These are phyloP conservation scores for Sinohyriopsis cumingii DNA, from an alignment of 2,888 invertebrate species.

Conservation along the genomic window DNA sequence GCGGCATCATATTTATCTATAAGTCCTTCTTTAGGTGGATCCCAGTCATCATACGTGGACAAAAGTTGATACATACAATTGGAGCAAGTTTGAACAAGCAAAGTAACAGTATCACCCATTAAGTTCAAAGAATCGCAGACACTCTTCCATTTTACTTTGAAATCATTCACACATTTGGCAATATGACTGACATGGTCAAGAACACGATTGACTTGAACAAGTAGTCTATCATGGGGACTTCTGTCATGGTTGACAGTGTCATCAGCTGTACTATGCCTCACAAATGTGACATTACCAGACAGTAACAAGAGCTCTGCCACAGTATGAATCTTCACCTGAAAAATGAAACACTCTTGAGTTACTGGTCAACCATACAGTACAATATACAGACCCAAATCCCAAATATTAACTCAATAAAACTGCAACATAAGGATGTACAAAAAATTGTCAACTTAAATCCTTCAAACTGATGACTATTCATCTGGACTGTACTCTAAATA, in stretches of 20 bases:
- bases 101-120: slow-evolving; percentile 58
- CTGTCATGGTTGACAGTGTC: too few relatives aligned
- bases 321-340: slow-evolving; percentile 64
- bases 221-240: too few relatives aligned
- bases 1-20: slow-evolving; percentile 65
- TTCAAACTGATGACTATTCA: too few relatives aligned
- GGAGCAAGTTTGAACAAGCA: slow-evolving; percentile 63
- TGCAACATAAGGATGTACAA: too few relatives aligned
- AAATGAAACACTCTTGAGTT: too few relatives aligned
- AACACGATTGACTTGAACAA: slow-evolving; percentile 12
- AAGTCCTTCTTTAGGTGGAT: slow-evolving; percentile 53
- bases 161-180: slow-evolving; percentile 26
- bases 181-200: slow-evolving; percentile 30
- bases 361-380: too few relatives aligned
- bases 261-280: too few relatives aligned
- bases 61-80: slow-evolving; percentile 64
- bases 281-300: slow-evolving; percentile 46
- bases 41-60: slow-evolving; percentile 47
- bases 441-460: too few relatives aligned
- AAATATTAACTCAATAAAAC: too few relatives aligned
- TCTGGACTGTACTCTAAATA: too few relatives aligned
- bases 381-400: too few relatives aligned
- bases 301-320: slow-evolving; percentile 68
- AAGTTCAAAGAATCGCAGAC: slow-evolving; percentile 57
- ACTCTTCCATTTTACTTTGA: slow-evolving; percentile 48